Evolutionary conservation across 1,140 invertebrate species (phyloP).

Genomic region (Tetragonula clypearis): DNA sequence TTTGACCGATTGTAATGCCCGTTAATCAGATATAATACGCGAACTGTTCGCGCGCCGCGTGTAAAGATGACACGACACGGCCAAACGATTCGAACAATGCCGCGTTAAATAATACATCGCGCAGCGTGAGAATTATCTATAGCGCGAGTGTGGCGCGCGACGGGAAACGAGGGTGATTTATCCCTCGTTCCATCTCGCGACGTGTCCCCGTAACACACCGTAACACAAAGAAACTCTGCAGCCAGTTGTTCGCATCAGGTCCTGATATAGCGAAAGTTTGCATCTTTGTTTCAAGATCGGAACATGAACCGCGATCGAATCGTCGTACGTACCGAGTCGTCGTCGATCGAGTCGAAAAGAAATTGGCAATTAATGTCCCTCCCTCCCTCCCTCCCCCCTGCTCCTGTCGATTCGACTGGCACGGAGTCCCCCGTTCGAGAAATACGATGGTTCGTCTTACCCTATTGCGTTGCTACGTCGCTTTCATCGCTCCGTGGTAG

Average conservation of each 20-base stretch:
- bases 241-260: neutral
- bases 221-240: neutral
- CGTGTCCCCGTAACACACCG: too few species aligned
- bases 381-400: too few species aligned
- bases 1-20: neutral
- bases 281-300: constrained; percentile 2
- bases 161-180: neutral
- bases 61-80: neutral
- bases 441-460: constrained; percentile 31
- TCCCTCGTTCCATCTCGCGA: too few species aligned
- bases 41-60: neutral
- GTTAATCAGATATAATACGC: neutral
- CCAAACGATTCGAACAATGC: neutral
- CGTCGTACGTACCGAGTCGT: neutral
- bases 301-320: neutral
- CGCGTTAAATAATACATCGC: neutral
- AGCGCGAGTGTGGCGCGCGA: neutral
- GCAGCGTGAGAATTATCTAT: neutral
- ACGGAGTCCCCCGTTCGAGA: constrained; percentile 5
- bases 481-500: constrained; percentile 26
- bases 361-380: constrained; percentile 39
- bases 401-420: constrained; percentile 34
- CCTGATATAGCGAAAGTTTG: neutral
- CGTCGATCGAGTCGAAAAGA: constrained; percentile 35
- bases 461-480: constrained; percentile 43